phyloP scores from a whole-genome alignment of 2,113 vertebrate genomes.

The Lycaon pictus region DNA sequence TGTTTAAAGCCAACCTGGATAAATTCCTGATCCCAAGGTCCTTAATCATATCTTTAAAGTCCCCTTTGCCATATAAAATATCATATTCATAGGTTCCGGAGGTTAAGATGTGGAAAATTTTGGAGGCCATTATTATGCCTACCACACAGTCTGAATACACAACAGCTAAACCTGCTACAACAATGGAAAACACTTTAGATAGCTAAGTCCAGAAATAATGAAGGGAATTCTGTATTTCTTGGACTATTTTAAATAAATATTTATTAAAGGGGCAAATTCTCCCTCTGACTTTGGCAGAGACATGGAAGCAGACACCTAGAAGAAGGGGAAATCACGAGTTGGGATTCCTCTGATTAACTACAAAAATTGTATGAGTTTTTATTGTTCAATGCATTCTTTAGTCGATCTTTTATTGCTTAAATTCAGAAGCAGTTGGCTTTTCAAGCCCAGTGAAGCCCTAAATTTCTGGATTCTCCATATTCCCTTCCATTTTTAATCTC shows the following conservation, averaged over 20 bases:
- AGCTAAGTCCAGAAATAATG: background rate
- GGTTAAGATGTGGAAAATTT: background rate
- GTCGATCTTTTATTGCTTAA: conserved; percentile 42
- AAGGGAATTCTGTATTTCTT: background rate
- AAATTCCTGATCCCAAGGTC: background rate
- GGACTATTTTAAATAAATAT: background rate
- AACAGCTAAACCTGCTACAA: background rate
- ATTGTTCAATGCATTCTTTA: background rate
- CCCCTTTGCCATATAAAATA: background rate
- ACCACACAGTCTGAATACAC: background rate
- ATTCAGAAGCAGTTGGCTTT: conserved; percentile 20
- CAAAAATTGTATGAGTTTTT: background rate
- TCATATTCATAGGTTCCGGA: background rate
- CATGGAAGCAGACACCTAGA: background rate
- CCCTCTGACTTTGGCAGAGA: background rate
- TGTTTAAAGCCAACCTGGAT: background rate
- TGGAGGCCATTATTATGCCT: background rate
- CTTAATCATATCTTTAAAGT: background rate
- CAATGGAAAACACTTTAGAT: background rate
- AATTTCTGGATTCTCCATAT: conserved; percentile 27
- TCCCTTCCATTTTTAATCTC: conserved; percentile 35
- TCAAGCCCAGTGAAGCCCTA: background rate
- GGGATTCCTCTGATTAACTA: background rate
- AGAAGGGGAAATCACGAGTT: background rate
- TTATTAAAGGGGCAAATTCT: background rate